phyloP scores from a whole-genome alignment of 2,113 vertebrate genomes.

The Malaclemys terrapin region DNA sequence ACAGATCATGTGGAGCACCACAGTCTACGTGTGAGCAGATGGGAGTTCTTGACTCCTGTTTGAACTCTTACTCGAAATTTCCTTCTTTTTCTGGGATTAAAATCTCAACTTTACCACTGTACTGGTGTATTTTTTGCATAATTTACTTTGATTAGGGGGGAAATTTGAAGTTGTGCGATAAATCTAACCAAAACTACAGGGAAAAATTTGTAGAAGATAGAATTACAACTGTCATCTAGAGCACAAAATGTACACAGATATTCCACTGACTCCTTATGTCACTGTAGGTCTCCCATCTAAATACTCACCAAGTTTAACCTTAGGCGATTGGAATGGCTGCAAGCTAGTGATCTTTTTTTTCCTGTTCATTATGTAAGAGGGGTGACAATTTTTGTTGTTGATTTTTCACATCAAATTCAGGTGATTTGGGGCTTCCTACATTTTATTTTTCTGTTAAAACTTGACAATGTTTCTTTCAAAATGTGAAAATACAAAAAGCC shows the following conservation, averaged over 20 bases:
- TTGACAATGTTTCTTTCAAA: background rate
- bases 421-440: background rate
- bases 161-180: background rate
- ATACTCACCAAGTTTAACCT: background rate
- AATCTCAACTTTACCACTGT: background rate
- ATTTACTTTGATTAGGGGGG: background rate
- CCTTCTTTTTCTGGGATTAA: background rate
- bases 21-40: background rate
- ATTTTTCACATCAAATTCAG: background rate
- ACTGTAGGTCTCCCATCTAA: background rate
- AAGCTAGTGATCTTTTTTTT: background rate
- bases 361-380: conserved; percentile 20
- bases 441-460: background rate
- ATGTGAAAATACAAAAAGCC: background rate
- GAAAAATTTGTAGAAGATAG: background rate
- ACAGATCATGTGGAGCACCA: background rate
- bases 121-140: background rate
- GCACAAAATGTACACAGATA: background rate
- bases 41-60: background rate
- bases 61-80: background rate
- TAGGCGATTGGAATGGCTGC: background rate
- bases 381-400: background rate
- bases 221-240: background rate
- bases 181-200: background rate
- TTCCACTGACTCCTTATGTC: background rate